A percentile compares a stretch with the other conserved stretches of the same genome.
Conservation (phyloP, 1,140 invertebrate genomes). For the Gonatopus flavifemur region DNA sequence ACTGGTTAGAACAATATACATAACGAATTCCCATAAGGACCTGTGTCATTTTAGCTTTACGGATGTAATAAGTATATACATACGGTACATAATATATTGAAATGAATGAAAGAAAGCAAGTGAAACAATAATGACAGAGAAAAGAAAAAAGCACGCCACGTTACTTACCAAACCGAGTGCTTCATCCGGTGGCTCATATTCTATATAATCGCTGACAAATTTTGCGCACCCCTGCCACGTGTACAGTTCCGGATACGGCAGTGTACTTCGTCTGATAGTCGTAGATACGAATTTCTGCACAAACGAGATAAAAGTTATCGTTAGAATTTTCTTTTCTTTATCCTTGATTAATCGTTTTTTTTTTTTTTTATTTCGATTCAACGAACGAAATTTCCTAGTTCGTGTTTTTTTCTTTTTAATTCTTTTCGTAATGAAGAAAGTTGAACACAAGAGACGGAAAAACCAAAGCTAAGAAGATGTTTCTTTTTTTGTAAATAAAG, state of each 20-base stretch:
- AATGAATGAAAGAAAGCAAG: constrained; percentile 1
- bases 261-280: constrained; percentile 65
- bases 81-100: background rate
- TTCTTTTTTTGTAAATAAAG: no score
- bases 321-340: no score
- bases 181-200: constrained; percentile 62
- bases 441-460: no score
- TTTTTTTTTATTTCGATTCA: no score
- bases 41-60: constrained; percentile 12
- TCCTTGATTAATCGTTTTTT: no score
- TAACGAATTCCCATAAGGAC: constrained; percentile 8
- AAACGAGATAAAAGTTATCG: constrained; percentile 10
- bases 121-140: background rate
- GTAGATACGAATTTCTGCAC: constrained; percentile 73
- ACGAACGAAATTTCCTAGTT: no score
- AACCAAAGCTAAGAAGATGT: constrained; percentile 39
- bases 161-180: constrained; percentile 65
- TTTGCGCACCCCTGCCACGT: constrained; percentile 64
- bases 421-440: no score
- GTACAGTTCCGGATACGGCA: constrained; percentile 63
- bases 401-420: no score
- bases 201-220: constrained; percentile 66
- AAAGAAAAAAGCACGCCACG: no score
- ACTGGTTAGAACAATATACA: no score
- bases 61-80: constrained; percentile 2